A percentile compares a stretch with the other conserved stretches of the same genome.
Conservation (phyloP, 1,140 invertebrate species). For the Drosophila busckii region DNA sequence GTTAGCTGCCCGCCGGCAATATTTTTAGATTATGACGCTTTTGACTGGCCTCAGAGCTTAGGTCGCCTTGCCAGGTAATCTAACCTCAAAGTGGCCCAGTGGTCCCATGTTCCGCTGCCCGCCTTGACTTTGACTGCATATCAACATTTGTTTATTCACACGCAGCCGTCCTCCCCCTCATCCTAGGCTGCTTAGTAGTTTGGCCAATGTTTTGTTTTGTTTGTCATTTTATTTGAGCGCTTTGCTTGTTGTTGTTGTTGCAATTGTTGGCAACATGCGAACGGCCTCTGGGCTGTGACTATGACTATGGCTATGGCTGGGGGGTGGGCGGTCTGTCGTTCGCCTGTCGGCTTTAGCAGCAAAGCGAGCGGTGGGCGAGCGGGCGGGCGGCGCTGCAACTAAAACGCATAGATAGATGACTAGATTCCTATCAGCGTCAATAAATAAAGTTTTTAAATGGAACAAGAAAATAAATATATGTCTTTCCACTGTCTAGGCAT, state of each 20-base stretch:
- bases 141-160: too few species aligned
- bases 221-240: slow-evolving; percentile 47
- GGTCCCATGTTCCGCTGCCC: too few species aligned
- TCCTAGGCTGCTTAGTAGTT: slow-evolving; percentile 34
- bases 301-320: too few species aligned
- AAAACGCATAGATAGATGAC: slow-evolving; percentile 69
- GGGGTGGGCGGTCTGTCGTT: too few species aligned
- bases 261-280: slow-evolving; percentile 46
- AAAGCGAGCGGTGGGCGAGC: background rate
- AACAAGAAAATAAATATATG: slow-evolving; percentile 75
- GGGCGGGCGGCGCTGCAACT: slow-evolving; percentile 10
- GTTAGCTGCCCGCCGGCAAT: slow-evolving; percentile 43
- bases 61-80: too few species aligned
- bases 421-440: slow-evolving; percentile 74
- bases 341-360: too few species aligned
- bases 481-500: too few species aligned
- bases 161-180: background rate
- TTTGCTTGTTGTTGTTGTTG: slow-evolving; percentile 2
- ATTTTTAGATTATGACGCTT: slow-evolving; percentile 67
- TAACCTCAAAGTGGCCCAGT: too few species aligned
- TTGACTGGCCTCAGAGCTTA: slow-evolving; percentile 3
- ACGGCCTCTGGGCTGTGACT: slow-evolving; percentile 19
- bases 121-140: too few species aligned
- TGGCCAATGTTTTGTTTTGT: slow-evolving; percentile 49
- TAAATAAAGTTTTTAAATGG: slow-evolving; percentile 76